Evolutionary conservation across 2,113 vertebrate genomes (phyloP), one percentile per base, ranked within the genome.

Genomic region (Tenebrosternarchus preto): DNA sequence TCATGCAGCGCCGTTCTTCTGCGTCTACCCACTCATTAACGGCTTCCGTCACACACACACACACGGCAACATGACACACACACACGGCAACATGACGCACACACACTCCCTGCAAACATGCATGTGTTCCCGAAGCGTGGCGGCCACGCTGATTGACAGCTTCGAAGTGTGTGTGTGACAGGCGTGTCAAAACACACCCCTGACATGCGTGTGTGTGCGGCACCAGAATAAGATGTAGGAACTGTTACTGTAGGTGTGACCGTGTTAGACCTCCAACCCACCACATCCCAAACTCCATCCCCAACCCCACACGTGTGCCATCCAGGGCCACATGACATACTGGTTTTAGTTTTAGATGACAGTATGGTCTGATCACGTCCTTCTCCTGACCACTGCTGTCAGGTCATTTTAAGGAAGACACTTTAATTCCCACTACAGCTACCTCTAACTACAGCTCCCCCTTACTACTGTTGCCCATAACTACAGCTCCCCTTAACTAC

Each of bases 171-270:
- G 50, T 67, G 33, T 56, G 61, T 77, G 82, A 77, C 78, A 81
- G 22, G 53, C 53, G 64, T 80, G 82, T 43, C 82, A 84, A 81
- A 77, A 77, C 82, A 68, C 79, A 75, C 53, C 11, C 43, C 20
- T 56, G 70, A 15, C 27, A 36, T 73, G 61, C 29, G 50, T 31
- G 80, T 77, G 80, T 81, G 63, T 55, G 50, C 27, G 63, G 12
- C 63, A 57, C 43, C 43, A 50, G 25, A 63, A 29, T 29, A 63
- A 27, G 60, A 63, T 63, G 60, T 63, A 29, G 25, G 11, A 63
- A 25, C 60, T 63, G 70, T 73, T 22, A 27, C 60, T 73, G 71
- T 53, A 46, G 25, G 69, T 72, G 69, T 24, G 69, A 22, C 27
- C 46, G 25, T 7, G 12, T 57, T 71, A 50, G 43, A 1, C 12